These are phyloP conservation scores for Copsychus sechellarum DNA, from an alignment of 2,113 vertebrate species.

Conservation along the genomic window DNA sequence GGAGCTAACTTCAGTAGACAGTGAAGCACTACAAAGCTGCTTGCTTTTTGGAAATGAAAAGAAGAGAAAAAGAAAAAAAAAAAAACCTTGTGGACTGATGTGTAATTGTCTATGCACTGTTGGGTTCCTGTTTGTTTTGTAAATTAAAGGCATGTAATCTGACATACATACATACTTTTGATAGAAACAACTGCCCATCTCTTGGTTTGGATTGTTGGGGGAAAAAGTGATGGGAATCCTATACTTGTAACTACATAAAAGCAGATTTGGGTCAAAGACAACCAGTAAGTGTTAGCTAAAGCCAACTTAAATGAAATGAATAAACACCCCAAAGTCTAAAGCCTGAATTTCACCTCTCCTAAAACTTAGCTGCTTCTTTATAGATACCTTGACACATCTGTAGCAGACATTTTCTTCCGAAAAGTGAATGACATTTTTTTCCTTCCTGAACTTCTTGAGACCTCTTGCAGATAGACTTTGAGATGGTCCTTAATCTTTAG, in stretches of 20 bases:
- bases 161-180: background rate
- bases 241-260: background rate
- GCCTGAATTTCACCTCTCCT: background rate
- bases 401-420: slow-evolving; percentile 92
- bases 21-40: background rate
- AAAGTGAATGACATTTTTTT: slow-evolving; percentile 82
- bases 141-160: background rate
- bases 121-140: background rate
- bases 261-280: background rate
- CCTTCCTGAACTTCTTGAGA: slow-evolving; percentile 80
- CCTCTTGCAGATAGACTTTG: slow-evolving; percentile 92
- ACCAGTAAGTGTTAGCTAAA: background rate
- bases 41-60: background rate
- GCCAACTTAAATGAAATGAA: background rate
- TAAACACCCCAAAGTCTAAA: background rate
- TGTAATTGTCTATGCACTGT: background rate
- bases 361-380: background rate
- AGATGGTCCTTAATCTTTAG: slow-evolving; percentile 94
- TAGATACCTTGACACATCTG: slow-evolving; percentile 89
- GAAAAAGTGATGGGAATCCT: background rate
- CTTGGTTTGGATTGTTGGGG: background rate
- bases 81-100: background rate
- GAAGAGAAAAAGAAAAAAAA: background rate
- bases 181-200: background rate
- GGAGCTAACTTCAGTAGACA: background rate